These are phyloP conservation scores for Limenitis camilla DNA, from an alignment of 2,888 invertebrate species.

Conservation along the genomic window DNA sequence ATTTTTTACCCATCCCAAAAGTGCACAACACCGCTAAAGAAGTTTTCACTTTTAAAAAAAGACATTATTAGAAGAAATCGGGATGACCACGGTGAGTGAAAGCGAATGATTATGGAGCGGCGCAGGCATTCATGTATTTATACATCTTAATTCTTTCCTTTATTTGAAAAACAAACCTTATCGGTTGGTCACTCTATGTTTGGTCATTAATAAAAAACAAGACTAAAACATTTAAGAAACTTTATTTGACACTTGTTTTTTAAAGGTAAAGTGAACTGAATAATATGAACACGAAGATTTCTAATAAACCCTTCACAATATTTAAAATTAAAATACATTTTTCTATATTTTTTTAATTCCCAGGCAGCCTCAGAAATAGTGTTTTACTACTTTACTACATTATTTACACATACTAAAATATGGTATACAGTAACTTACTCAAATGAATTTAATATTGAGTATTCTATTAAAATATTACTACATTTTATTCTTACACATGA, in stretches of 20 bases:
- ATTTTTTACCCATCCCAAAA: too few relatives aligned
- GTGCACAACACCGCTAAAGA: too few relatives aligned
- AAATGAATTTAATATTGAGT: slow-evolving; percentile 5
- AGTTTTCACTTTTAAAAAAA: too few relatives aligned
- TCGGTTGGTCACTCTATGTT: not conserved
- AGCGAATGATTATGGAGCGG: too few relatives aligned
- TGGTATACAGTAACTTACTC: not conserved
- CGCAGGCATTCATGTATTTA: too few relatives aligned
- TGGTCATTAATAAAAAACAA: not conserved
- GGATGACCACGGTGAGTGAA: too few relatives aligned
- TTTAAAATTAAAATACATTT: slow-evolving; percentile 2
- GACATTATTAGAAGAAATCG: too few relatives aligned
- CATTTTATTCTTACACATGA: slow-evolving; percentile 19
- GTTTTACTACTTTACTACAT: not conserved
- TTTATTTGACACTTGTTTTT: slow-evolving; percentile 22
- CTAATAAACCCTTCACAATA: slow-evolving; percentile 10
- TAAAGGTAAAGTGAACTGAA: slow-evolving; percentile 5
- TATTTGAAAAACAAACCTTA: not conserved
- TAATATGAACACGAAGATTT: slow-evolving; percentile 8
- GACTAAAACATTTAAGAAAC: slow-evolving; percentile 2
- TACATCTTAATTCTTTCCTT: too few relatives aligned
- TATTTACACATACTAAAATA: not conserved
- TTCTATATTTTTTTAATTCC: not conserved
- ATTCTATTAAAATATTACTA: slow-evolving; percentile 10
- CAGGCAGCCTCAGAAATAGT: slow-evolving; percentile 1